Evolutionary conservation across 2,797 vertebrate species (phyloP).

Genomic region (Eulemur mongoz): DNA sequence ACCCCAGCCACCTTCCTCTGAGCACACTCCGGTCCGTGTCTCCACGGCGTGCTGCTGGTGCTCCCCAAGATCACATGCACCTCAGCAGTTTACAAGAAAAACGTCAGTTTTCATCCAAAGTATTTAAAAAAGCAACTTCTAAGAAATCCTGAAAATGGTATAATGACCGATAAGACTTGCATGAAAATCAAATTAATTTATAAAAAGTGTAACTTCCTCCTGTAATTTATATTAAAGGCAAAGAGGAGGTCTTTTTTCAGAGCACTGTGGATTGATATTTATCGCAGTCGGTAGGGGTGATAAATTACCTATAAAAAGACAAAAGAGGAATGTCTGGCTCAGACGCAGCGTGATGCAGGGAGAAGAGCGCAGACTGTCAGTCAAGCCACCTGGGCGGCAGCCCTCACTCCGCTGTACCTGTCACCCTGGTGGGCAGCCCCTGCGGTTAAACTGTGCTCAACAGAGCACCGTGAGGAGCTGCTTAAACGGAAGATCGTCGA

Average conservation of each 20-base stretch:
- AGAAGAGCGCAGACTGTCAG: fast-evolving
- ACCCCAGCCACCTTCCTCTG: neutral
- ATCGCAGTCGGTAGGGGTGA: neutral
- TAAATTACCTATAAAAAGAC: neutral
- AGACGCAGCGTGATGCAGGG: neutral
- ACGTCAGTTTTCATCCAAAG: neutral
- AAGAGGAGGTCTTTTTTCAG: neutral
- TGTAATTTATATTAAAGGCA: neutral
- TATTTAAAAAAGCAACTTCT: neutral
- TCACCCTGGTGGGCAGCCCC: no score
- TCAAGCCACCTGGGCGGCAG: neutral
- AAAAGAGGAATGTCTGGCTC: neutral
- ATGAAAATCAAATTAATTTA: neutral
- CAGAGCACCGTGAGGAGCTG: neutral
- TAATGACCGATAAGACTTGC: neutral
- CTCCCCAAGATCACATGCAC: neutral
- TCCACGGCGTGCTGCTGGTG: fast-evolving
- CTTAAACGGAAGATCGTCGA: neutral
- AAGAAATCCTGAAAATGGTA: neutral
- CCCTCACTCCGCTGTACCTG: neutral
- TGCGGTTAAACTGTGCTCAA: no score
- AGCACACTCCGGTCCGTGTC: neutral
- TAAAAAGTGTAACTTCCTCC: neutral
- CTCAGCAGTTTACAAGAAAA: neutral
- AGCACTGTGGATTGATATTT: neutral